A percentile compares a stretch with the other conserved stretches of the same genome.
phyloP scores from a whole-genome alignment of 2,113 vertebrate genomes.

The Ictalurus furcatus region DNA sequence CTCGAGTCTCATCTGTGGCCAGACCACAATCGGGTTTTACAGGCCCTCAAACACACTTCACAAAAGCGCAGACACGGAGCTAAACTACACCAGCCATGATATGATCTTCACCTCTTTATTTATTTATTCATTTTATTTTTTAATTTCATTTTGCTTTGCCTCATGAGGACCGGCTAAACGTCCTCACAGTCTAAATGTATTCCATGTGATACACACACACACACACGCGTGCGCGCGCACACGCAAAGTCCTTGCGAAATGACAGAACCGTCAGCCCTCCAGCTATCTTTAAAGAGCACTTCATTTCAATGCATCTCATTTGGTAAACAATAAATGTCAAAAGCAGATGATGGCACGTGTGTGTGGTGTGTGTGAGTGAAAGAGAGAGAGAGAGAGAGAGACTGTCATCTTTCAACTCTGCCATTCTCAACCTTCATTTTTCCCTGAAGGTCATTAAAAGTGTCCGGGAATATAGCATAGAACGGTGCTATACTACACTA shows the following conservation, averaged over 20 bases:
- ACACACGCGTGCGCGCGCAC: slow-evolving; percentile 8
- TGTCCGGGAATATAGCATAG: not conserved
- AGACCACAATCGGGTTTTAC: not conserved
- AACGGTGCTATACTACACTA: no score
- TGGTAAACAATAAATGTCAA: slow-evolving; percentile 36
- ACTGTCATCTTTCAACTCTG: not conserved
- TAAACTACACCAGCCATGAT: not conserved
- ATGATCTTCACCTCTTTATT: not conserved
- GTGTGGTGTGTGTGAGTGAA: not conserved
- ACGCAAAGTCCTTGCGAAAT: slow-evolving; percentile 7
- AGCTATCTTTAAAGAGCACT: slow-evolving; percentile 31
- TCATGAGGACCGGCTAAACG: not conserved
- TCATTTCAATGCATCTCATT: slow-evolving; percentile 20
- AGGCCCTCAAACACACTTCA: not conserved
- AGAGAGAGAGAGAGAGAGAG: not conserved
- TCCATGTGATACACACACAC: not conserved
- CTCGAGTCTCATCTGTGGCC: not conserved
- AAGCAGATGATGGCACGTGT: not conserved
- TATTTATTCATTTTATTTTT: not conserved
- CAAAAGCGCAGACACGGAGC: not conserved
- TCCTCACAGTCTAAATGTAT: no score
- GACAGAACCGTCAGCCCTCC: slow-evolving; percentile 7
- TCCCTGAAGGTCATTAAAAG: slow-evolving; percentile 2
- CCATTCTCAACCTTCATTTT: slow-evolving; percentile 1
- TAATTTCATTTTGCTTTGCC: not conserved